Base-by-base conservation (phyloP, 1,140 invertebrate genomes). In the Pseudomyrmex sp. region DNA sequence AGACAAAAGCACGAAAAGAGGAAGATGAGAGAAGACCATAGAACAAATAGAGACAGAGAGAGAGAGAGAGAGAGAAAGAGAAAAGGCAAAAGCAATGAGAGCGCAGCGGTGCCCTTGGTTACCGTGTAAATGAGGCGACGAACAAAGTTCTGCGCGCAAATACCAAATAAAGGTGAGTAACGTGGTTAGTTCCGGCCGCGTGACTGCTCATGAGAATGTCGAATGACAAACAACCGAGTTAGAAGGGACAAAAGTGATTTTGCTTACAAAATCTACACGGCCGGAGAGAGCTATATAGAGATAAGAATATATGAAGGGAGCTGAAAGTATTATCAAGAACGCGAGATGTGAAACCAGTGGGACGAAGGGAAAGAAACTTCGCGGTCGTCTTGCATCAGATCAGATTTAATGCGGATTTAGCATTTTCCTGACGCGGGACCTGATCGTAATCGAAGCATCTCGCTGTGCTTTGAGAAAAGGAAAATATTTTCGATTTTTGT, bases 101-200 rank as follows among this genome's bases (percentile, higher is more conserved):
- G 46, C n/a, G 9, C 69, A 13, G 12, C 8, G 66, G 50, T 59
- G 68, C 58, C 77, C 66, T 77, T 50, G 70, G 76, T 82, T 84
- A 72, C 79, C 73, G 73, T 80, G 87, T 72, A 86, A 89, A 85
- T 85, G 88, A 76, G 58, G 68, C 2, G 48, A 48, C 52, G 70
- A 83, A 88, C 84, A 85, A 89, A 89, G 82, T 89, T 88, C 66
- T 66, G 70, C 79, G 61, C 66, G 74, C 69, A 86, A 91, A 88
- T 82, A 80, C 73, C 80, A 85, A 90, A 86, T 89, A 86, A 85
- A 84, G 76, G 63, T 68, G 20, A 56, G 61, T 80, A 90, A 90
- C 80, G 77, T 82, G 87, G 79, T 90, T 87, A 59, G 83, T 90
- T 90, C 82, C 77, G 62, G 52, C 83, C 63, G 61, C 62, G n/a